Evolutionary conservation across 2,888 invertebrate genomes (phyloP).

Genomic region (Phaonia tiefii): DNA sequence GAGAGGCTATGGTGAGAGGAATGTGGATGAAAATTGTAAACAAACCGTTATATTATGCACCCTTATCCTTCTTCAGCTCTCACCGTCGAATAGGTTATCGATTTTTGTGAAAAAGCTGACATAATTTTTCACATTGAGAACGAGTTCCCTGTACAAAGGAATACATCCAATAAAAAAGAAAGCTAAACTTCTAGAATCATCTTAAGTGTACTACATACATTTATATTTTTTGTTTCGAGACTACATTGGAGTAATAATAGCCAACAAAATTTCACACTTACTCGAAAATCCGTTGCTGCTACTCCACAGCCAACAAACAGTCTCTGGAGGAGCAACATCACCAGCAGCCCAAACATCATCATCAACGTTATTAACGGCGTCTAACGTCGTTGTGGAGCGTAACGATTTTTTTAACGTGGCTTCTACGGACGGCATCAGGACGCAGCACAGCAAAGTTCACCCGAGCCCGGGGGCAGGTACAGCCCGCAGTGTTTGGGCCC

Average conservation of each 20-base stretch:
- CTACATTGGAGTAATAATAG: constrained; percentile 62
- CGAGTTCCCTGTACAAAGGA: not conserved
- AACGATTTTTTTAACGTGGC: constrained; percentile 80
- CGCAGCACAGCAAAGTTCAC: constrained; percentile 84
- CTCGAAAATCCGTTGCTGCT: constrained; percentile 76
- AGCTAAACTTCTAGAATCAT: not conserved
- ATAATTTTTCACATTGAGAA: constrained; percentile 50
- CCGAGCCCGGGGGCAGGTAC: constrained; percentile 89
- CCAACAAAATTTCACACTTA: constrained; percentile 77
- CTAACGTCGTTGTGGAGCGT: constrained; percentile 73
- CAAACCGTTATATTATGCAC: constrained; percentile 27
- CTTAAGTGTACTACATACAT: not conserved
- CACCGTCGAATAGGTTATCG: constrained; percentile 43
- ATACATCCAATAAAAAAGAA: too few species aligned
- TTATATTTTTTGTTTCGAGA: constrained; percentile 41
- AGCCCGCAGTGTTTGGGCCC: constrained; percentile 94
- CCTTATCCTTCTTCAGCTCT: not conserved
- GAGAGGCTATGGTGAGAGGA: constrained; percentile 16
- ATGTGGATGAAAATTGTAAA: not conserved
- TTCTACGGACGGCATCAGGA: constrained; percentile 78
- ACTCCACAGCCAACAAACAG: constrained; percentile 72
- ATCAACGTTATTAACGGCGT: constrained; percentile 63
- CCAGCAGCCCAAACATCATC: constrained; percentile 59
- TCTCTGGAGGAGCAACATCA: constrained; percentile 69
- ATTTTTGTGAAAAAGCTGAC: constrained; percentile 57